Evolutionary conservation across 2,888 invertebrate genomes (phyloP), one percentile per base, ranked within the genome.

Genomic region (Papilio protenor): DNA sequence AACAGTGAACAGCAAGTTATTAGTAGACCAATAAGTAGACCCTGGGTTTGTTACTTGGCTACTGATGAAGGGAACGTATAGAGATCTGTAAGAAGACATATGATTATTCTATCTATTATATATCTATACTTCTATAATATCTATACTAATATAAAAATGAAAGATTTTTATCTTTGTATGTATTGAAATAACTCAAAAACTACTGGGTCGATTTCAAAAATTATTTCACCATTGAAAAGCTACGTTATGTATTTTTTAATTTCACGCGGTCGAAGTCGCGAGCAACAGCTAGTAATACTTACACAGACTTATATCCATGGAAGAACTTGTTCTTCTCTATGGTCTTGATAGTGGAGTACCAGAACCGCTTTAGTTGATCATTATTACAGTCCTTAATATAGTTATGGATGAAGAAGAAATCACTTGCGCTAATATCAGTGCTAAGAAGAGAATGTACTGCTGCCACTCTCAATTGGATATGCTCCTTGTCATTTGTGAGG

Each of bases 1-100:
- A 83, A 96, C 96, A 80, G 96, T 97, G 82, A 97, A 95, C 77
- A 97, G 95, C 85, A 96, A 96, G 88, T 97, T 97, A 47, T 96
- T 97, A 0, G 97, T 97, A 0, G 96, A 95, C 95, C 97, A 96
- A 83, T 95, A 95, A 8, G 95, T 92, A 1, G 94, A 93, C 11
- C 95, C 94, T 0, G 96, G 95, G 82, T 95, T 94, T 0, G 95
- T 94, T 0, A 97, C 92, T 82, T 96, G 95, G 49, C 96, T 95
- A 2, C 95, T 94, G 80, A 97, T 95, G 83, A 97, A 96, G 0
- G 96, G 96, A 0, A 96, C 95, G 82, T 96, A 95, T 79, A 95
- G 95, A 0, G 96, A 95, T 52, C 97, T 97, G 86, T 21, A 57
- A 57, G 21, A 16, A 57, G 21, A 21, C 21, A 11, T 55, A 21